phyloP scores from a whole-genome alignment of 2,797 vertebrate species.

The Meriones psammophilus region DNA sequence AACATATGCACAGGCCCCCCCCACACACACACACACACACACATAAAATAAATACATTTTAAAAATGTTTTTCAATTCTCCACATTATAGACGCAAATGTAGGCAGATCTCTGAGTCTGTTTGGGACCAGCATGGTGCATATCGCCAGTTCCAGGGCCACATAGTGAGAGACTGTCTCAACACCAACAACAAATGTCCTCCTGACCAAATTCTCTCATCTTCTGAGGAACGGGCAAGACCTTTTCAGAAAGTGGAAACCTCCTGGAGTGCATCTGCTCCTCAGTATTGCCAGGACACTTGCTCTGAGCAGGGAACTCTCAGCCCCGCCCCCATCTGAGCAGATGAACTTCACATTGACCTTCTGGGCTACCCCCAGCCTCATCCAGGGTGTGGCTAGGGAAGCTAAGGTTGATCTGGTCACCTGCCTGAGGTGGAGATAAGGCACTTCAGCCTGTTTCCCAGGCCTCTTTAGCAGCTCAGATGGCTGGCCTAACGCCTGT shows the following conservation, averaged over 20 bases:
- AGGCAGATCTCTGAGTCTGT: neutral
- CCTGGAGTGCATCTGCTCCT: neutral
- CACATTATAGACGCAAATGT: neutral
- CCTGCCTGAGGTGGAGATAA: conserved; percentile 1
- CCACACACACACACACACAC: neutral
- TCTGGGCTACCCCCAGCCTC: neutral
- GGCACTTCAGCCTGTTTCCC: neutral
- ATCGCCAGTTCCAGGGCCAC: neutral
- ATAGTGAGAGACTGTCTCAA: neutral
- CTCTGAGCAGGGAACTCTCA: neutral
- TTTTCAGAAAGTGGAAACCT: neutral
- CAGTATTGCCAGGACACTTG: neutral
- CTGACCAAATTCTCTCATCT: neutral
- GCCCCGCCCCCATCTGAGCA: neutral
- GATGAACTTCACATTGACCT: neutral
- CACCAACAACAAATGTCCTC: neutral
- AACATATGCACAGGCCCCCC: accelerated
- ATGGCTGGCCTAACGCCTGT: neutral
- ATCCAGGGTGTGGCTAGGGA: neutral
- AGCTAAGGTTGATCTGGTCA: neutral
- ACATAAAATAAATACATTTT: neutral
- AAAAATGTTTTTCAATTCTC: neutral
- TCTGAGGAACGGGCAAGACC: neutral
- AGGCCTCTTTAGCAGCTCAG: neutral
- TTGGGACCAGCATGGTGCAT: neutral